Conservation (phyloP, 2,113 vertebrate genomes). For the Mesitornis unicolor region DNA sequence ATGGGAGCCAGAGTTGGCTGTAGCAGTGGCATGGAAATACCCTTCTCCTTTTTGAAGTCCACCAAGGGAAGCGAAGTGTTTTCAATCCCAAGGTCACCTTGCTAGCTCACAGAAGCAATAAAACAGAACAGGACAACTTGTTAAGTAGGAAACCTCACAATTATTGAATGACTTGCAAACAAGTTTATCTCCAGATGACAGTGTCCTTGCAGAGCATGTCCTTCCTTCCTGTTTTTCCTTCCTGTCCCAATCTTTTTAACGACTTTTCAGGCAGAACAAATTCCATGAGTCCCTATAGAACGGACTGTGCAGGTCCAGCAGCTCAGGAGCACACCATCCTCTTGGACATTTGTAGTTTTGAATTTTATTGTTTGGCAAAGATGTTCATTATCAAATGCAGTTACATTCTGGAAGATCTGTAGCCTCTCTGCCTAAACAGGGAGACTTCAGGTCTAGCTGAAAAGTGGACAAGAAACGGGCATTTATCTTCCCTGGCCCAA, state of each 20-base stretch:
- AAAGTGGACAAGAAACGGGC: background rate
- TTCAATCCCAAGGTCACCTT: background rate
- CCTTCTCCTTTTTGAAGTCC: background rate
- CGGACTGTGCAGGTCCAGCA: too few relatives aligned
- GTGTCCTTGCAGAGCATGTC: background rate
- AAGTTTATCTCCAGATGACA: background rate
- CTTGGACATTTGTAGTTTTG: background rate
- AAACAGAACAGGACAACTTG: background rate
- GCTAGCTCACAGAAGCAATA: background rate
- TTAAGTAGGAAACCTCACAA: background rate
- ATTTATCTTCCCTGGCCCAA: background rate
- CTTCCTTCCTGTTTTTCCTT: background rate
- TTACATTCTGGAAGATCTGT: background rate
- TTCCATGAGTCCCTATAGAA: background rate
- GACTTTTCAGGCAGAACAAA: background rate
- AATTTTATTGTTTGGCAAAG: background rate
- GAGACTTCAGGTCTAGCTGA: background rate
- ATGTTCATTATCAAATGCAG: background rate
- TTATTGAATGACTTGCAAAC: background rate
- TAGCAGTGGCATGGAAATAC: background rate
- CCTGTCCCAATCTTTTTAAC: background rate
- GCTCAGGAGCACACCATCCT: background rate
- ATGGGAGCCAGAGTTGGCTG: background rate
- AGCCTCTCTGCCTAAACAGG: background rate
- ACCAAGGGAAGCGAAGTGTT: background rate